These are phyloP conservation scores for Nephrocerus scutellatus DNA, from an alignment of 2,888 invertebrate genomes.

Conservation along the genomic window DNA sequence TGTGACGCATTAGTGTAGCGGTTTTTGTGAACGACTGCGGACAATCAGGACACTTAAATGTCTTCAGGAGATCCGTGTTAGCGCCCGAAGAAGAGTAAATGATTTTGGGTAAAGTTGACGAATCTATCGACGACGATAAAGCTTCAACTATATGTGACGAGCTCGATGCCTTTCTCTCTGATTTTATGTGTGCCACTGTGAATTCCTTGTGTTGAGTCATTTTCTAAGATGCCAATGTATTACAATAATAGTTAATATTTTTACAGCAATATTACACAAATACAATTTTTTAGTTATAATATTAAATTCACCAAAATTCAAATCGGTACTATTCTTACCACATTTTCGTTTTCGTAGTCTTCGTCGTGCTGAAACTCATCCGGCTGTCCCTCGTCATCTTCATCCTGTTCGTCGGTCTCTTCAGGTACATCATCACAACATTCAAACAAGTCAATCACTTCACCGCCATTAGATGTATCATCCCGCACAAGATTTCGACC, in stretches of 20 bases:
- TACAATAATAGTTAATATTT: too few relatives aligned
- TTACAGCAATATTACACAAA: too few relatives aligned
- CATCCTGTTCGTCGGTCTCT: slow-evolving; percentile 7
- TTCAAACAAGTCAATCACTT: slow-evolving; percentile 37
- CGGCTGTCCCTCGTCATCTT: slow-evolving; percentile 13
- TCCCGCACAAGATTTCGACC: too few relatives aligned
- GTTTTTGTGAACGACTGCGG: slow-evolving; percentile 57
- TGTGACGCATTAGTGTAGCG: slow-evolving; percentile 56
- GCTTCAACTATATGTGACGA: too few relatives aligned
- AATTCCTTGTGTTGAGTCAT: too few relatives aligned
- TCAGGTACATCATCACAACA: slow-evolving; percentile 27
- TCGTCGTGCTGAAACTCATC: slow-evolving; percentile 27
- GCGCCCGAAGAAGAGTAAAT: too few relatives aligned
- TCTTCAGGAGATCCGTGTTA: slow-evolving; percentile 46
- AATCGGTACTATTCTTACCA: slow-evolving; percentile 25
- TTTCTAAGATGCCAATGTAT: too few relatives aligned
- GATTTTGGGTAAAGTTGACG: not conserved
- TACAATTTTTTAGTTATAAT: slow-evolving; percentile 48
- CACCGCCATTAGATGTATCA: too few relatives aligned
- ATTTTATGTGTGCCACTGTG: too few relatives aligned
- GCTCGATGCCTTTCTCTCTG: too few relatives aligned
- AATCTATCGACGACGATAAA: too few relatives aligned
- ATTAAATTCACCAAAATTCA: slow-evolving; percentile 17
- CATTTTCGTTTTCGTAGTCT: slow-evolving; percentile 17
- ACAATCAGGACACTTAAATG: slow-evolving; percentile 58